Percentiles rank a stretch among this genome's conserved stretches.
These are phyloP conservation scores for Callyntrura sp. DNA, from an alignment of 2,888 invertebrate genomes.

Conservation along the genomic window DNA sequence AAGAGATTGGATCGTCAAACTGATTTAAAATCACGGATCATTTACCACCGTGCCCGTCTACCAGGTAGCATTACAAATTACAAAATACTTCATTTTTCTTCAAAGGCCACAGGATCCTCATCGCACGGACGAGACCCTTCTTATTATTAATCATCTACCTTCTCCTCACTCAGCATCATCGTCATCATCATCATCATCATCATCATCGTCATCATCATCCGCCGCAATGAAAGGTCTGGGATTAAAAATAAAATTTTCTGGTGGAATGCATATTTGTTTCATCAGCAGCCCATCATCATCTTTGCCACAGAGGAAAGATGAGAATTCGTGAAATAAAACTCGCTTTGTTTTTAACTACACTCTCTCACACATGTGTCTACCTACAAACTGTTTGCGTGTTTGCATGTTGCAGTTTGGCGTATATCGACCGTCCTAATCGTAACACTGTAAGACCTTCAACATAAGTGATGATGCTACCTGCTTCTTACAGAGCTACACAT, in stretches of 20 bases:
- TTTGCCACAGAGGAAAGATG: background rate
- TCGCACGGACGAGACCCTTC: background rate
- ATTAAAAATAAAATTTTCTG: slow-evolving; percentile 52
- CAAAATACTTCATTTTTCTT: background rate
- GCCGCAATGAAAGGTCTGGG: too few relatives aligned
- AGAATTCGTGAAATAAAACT: background rate
- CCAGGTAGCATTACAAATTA: background rate
- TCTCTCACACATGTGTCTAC: background rate
- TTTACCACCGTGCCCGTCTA: background rate
- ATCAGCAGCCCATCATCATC: slow-evolving; percentile 43
- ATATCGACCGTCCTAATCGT: background rate
- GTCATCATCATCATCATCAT: too few relatives aligned
- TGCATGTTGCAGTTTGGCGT: background rate
- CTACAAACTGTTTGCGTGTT: background rate
- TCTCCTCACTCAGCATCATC: background rate
- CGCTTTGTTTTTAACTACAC: background rate
- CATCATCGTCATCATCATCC: too few relatives aligned
- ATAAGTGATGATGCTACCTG: too few relatives aligned
- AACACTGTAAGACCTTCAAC: too few relatives aligned
- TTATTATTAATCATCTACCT: too few relatives aligned
- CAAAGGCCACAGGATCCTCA: background rate
- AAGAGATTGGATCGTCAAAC: too few relatives aligned
- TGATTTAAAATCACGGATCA: background rate
- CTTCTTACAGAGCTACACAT: too few relatives aligned
- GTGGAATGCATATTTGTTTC: slow-evolving; percentile 76